phyloP scores from a whole-genome alignment of 2,113 vertebrate genomes.

The Oxygymnocypris stewartii region DNA sequence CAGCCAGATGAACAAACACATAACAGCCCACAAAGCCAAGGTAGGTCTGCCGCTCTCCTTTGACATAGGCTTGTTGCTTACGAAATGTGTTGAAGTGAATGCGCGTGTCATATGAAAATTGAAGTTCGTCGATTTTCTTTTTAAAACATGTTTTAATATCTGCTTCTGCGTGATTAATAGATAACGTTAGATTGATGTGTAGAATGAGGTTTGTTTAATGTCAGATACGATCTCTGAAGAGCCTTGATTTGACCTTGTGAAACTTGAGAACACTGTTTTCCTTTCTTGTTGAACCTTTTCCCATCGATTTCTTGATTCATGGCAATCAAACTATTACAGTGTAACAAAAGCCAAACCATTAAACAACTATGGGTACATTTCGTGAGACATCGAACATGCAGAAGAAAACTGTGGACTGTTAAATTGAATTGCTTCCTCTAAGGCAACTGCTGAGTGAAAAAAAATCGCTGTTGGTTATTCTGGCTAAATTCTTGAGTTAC shows the following conservation, averaged over 20 bases:
- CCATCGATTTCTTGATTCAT: slow-evolving; percentile 6
- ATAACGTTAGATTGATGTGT: background rate
- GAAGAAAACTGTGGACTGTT: slow-evolving; percentile 11
- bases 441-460: background rate
- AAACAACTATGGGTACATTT: slow-evolving; percentile 9
- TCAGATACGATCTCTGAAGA: background rate
- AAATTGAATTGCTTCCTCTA: background rate
- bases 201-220: background rate
- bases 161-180: background rate
- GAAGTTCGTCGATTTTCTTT: background rate
- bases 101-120: background rate
- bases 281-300: background rate
- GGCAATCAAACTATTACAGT: background rate
- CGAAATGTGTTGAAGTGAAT: background rate
- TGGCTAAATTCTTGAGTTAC: background rate
- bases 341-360: slow-evolving; percentile 28
- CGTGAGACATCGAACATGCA: background rate
- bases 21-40: slow-evolving; percentile 64
- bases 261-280: background rate
- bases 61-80: background rate
- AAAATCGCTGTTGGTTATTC: background rate
- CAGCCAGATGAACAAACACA: slow-evolving; percentile 69
- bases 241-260: background rate
- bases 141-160: background rate
- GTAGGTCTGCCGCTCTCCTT: slow-evolving; percentile 46